These are phyloP conservation scores for Formicarius rufipectus DNA, from an alignment of 2,113 vertebrate genomes.

Conservation along the genomic window DNA sequence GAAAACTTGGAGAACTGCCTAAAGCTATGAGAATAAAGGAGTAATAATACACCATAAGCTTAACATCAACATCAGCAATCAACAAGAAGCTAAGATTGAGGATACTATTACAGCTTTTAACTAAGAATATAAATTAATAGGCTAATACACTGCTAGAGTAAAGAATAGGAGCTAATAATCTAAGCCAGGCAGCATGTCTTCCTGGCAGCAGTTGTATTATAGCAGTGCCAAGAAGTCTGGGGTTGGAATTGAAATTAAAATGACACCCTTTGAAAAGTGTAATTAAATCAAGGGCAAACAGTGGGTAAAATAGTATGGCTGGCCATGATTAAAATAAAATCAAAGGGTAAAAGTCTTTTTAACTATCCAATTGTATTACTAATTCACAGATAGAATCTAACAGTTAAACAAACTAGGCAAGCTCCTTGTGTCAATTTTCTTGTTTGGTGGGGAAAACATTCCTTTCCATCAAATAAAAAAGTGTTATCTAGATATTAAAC, in stretches of 20 bases:
- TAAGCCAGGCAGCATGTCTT: not conserved
- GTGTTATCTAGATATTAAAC: not conserved
- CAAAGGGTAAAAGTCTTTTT: not conserved
- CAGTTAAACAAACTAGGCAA: not conserved
- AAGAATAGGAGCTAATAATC: not conserved
- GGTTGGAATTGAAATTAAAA: not conserved
- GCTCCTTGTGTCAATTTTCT: not conserved
- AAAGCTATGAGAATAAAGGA: slow-evolving; percentile 1
- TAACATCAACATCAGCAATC: not conserved
- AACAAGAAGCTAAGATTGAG: not conserved
- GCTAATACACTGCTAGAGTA: not conserved
- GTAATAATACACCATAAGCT: not conserved
- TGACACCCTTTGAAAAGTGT: not conserved
- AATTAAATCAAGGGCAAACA: slow-evolving; percentile 6
- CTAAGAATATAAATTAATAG: not conserved
- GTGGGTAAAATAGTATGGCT: not conserved
- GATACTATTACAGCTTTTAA: not conserved
- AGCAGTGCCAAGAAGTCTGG: not conserved
- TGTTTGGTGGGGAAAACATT: not conserved
- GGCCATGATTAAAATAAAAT: not conserved
- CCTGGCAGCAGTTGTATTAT: not conserved
- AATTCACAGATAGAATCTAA: not conserved
- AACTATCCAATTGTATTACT: not conserved
- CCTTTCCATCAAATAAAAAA: not conserved
- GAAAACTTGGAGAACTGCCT: not conserved